Conservation (phyloP, 1,140 invertebrate species). For the Zaprionus gabonicus region DNA sequence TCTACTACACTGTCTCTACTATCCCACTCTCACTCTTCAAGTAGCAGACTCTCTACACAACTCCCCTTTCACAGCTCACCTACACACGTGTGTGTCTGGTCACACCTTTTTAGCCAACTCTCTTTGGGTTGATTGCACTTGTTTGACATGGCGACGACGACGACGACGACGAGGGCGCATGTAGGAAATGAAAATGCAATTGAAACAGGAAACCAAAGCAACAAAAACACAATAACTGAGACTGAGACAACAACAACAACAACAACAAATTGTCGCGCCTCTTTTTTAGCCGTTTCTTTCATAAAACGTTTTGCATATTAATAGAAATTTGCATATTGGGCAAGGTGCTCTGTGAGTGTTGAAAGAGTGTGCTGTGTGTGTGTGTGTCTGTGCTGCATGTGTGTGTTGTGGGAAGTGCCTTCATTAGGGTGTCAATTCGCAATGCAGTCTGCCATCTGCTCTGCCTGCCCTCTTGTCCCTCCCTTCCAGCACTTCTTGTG, state of each 20-base stretch:
- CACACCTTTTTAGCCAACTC: slow-evolving; percentile 26
- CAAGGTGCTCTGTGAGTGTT: slow-evolving; percentile 58
- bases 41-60: neutral
- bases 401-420: slow-evolving; percentile 18
- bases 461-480: too few species aligned
- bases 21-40: neutral
- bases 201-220: slow-evolving; percentile 67
- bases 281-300: slow-evolving; percentile 38
- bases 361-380: neutral
- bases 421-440: slow-evolving; percentile 10
- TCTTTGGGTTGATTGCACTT: slow-evolving; percentile 70
- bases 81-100: slow-evolving; percentile 13
- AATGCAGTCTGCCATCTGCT: neutral
- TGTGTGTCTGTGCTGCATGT: slow-evolving; percentile 23
- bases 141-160: slow-evolving; percentile 43
- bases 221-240: slow-evolving; percentile 25
- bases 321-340: slow-evolving; percentile 78
- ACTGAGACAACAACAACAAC: slow-evolving; percentile 23
- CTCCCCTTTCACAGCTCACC: neutral
- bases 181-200: slow-evolving; percentile 74
- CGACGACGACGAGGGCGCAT: slow-evolving; percentile 23
- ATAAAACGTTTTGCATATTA: slow-evolving; percentile 73
- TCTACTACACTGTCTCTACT: neutral
- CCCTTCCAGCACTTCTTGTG: neutral
- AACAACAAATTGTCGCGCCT: slow-evolving; percentile 62